These are phyloP conservation scores for Siphonodentalium dalli DNA, from an alignment of 2,888 invertebrate genomes.

Conservation along the genomic window DNA sequence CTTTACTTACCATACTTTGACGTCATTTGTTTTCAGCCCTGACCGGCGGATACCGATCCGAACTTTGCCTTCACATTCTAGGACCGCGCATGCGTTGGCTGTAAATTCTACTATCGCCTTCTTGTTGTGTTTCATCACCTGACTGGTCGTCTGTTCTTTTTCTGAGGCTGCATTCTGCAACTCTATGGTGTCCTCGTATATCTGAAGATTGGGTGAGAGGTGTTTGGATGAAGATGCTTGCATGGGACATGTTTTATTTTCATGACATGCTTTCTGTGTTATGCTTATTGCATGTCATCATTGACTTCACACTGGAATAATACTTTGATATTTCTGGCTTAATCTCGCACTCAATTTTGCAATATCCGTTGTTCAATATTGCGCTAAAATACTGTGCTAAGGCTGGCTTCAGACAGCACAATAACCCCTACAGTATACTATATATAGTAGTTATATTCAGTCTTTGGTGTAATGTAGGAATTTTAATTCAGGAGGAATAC, in stretches of 20 bases:
- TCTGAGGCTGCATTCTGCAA: conserved; percentile 3
- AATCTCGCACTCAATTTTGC: no score
- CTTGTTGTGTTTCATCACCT: conserved; percentile 56
- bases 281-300: no score
- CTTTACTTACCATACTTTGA: conserved; percentile 65
- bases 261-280: background rate
- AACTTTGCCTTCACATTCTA: conserved; percentile 68
- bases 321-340: no score
- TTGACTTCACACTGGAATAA: no score
- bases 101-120: conserved; percentile 70
- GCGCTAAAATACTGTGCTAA: no score
- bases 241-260: background rate
- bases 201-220: conserved; percentile 5
- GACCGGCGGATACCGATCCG: conserved; percentile 67
- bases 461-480: no score
- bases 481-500: no score
- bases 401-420: no score
- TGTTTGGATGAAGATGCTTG: background rate
- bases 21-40: conserved; percentile 66
- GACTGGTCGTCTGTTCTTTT: conserved; percentile 29
- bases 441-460: no score
- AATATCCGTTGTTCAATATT: no score
- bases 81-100: conserved; percentile 68
- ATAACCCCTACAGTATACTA: no score
- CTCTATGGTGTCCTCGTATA: no score